A percentile compares a stretch with the other conserved stretches of the same genome.
Evolutionary conservation across 2,888 invertebrate genomes (phyloP).

Genomic region (Melieria omissa): DNA sequence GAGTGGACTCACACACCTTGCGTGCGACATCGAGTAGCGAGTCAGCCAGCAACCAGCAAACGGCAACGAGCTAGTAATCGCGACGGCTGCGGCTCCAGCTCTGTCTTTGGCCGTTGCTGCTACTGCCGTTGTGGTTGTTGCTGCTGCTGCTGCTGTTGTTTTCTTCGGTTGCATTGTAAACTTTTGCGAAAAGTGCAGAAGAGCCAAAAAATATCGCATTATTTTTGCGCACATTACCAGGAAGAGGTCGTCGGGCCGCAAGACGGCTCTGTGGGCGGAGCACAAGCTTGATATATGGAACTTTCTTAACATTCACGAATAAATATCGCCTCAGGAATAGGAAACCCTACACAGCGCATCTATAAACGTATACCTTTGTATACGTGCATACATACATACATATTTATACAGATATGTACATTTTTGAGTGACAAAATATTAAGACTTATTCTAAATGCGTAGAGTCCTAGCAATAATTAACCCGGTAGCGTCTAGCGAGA

Average conservation of each 20-base stretch:
- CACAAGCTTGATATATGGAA: not conserved
- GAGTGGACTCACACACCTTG: not conserved
- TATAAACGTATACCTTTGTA: not conserved
- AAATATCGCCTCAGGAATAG: not conserved
- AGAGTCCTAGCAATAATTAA: no score
- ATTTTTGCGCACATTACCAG: not conserved
- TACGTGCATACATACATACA: not conserved
- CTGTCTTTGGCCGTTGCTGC: not conserved
- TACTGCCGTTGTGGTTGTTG: not conserved
- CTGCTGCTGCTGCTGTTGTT: not conserved
- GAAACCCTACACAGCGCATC: not conserved
- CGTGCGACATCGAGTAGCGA: not conserved
- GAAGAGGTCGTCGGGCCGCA: no score
- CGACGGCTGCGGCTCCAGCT: no score
- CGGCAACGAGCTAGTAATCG: not conserved
- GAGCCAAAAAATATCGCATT: not conserved
- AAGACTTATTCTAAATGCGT: no score
- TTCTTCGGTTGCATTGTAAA: not conserved
- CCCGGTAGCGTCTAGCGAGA: no score
- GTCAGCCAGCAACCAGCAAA: not conserved
- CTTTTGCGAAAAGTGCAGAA: constrained; percentile 2
- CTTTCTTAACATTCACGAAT: not conserved
- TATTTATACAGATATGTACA: not conserved
- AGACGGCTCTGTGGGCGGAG: no score
- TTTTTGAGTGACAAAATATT: not conserved